A percentile compares a stretch with the other conserved stretches of the same genome.
Conservation (phyloP, 2,888 invertebrate species). For the Ariolimax columbianus region DNA sequence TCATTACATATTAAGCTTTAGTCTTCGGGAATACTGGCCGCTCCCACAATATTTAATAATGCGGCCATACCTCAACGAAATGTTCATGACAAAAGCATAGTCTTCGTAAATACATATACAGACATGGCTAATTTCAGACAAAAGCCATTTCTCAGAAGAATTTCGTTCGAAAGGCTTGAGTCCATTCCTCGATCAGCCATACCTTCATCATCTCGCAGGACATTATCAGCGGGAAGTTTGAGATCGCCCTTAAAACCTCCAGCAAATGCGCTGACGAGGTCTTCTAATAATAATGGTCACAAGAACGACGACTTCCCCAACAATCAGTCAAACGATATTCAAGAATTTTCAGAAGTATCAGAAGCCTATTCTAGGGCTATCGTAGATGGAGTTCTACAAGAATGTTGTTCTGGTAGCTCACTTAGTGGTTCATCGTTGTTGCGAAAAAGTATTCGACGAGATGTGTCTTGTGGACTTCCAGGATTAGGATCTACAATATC, state of each 20-base stretch:
- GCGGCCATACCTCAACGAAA: too few relatives aligned
- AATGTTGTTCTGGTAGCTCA: not conserved
- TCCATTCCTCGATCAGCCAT: not conserved
- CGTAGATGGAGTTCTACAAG: not conserved
- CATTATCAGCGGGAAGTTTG: not conserved
- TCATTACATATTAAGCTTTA: too few relatives aligned
- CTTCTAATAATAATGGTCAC: not conserved
- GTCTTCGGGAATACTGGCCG: too few relatives aligned
- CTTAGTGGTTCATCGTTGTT: not conserved
- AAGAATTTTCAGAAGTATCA: not conserved
- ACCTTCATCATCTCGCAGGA: too few relatives aligned
- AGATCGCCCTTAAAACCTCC: not conserved
- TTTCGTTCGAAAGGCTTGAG: not conserved
- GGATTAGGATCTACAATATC: not conserved
- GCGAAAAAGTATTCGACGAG: not conserved
- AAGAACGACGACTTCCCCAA: not conserved
- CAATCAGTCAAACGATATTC: not conserved
- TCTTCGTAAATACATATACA: too few relatives aligned
- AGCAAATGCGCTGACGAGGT: not conserved
- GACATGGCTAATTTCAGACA: not conserved
- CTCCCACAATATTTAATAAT: too few relatives aligned
- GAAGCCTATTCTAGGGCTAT: not conserved
- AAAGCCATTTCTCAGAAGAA: not conserved
- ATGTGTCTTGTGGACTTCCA: not conserved
- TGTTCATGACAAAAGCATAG: too few relatives aligned